Evolutionary conservation across 2,113 vertebrate genomes (phyloP).

Genomic region (Telmatochromis sp.): DNA sequence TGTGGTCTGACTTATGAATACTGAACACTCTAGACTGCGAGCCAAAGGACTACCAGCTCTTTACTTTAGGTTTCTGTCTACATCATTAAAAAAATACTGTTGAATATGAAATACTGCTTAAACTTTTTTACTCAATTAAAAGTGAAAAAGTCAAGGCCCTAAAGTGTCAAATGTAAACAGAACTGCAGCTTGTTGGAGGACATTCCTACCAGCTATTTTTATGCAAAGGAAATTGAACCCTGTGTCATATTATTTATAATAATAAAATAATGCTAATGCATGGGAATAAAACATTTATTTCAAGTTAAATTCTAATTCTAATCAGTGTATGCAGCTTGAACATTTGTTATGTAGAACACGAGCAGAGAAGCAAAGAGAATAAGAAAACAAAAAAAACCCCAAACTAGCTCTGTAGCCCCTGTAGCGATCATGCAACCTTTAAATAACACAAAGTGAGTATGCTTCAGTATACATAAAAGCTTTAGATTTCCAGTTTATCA

Average conservation of each 20-base stretch:
- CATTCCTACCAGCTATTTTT: background rate
- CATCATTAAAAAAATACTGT: background rate
- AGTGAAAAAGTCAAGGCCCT: background rate
- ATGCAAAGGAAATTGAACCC: background rate
- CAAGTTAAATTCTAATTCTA: background rate
- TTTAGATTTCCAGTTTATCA: background rate
- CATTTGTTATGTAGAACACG: background rate
- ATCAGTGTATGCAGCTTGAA: background rate
- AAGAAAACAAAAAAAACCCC: accelerated
- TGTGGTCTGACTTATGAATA: background rate
- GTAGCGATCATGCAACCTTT: background rate
- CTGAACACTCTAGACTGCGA: background rate
- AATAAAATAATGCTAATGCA: background rate
- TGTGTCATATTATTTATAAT: background rate
- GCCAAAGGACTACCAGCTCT: background rate
- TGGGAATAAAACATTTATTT: background rate
- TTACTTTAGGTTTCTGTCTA: background rate
- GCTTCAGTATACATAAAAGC: background rate
- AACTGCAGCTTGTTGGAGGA: background rate
- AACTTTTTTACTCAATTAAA: background rate
- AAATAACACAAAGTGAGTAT: background rate
- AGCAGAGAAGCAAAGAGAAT: background rate
- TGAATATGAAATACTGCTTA: background rate
- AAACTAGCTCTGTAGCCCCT: background rate
- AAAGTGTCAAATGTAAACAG: background rate